Evolutionary conservation across 1,140 invertebrate species (phyloP), one percentile per base, ranked within the genome.

Genomic region (Atopsyche davidsoni): DNA sequence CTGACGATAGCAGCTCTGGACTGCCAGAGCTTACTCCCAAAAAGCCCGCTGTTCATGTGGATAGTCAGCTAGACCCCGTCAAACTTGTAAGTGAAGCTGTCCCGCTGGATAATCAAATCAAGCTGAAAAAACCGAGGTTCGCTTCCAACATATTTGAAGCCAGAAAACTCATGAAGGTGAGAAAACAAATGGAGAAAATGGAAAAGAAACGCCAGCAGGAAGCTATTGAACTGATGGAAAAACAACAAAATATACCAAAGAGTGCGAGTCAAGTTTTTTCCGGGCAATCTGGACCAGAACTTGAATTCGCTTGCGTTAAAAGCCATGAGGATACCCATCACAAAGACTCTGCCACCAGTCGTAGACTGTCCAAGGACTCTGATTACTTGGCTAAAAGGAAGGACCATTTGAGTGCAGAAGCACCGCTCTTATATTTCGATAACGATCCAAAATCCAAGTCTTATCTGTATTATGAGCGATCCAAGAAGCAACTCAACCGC

Each of bases 71-170:
- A 3, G 46, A 54, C 24, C 51, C 56, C 1, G 34, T 42, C 3
- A 31, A 13, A 23, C 25, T 40, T 16, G 23, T 23, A 14, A 46
- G 52, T 10, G 35, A 53, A 36, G 54, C 64, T 36, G 42, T 60
- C 10, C 46, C 66, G 10, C 63, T 64, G 4, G 67, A 67, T 49
- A 64, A 67, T 18, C 65, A 65, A 1, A 64, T 39, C 60, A 69
- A 7, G 65, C 64, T 75, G 40, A 72, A 75, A 42, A 82, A 82
- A 60, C 78, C 77, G 1, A 82, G 79, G 66, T 75, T 80, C 39
- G 77, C 75, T 2, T 75, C 75, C 2, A 80, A 79, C 60, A 67
- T 79, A 45, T 67, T 75, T 46, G 79, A 82, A 68, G 77, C 75
- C 2, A 75, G 73, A 47, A 70, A 72, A 54, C 59, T 81, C 14